phyloP scores from a whole-genome alignment of 2,888 invertebrate genomes.

The Platycnemis pennipes region DNA sequence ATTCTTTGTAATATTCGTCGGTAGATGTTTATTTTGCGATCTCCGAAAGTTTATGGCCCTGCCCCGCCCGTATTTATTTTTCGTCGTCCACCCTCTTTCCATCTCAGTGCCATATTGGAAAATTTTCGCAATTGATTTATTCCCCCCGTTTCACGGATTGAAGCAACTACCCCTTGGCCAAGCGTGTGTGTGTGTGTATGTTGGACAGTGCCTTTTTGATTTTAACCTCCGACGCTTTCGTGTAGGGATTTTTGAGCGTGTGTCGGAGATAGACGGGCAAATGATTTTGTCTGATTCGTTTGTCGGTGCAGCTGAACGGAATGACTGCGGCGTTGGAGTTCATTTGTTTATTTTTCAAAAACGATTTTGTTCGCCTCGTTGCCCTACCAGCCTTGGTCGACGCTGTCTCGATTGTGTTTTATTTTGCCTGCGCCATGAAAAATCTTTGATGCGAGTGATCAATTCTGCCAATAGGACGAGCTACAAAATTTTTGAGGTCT shows the following conservation, averaged over 20 bases:
- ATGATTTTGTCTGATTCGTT: slow-evolving; percentile 62
- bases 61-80: not conserved
- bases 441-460: slow-evolving; percentile 10
- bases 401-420: slow-evolving; percentile 1
- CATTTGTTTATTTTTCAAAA: slow-evolving; percentile 40
- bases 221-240: slow-evolving; percentile 57
- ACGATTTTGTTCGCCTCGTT: slow-evolving; percentile 46
- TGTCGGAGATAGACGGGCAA: not conserved
- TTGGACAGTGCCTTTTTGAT: slow-evolving; percentile 19
- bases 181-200: not conserved
- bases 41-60: not conserved
- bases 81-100: not conserved
- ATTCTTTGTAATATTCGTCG: not conserved
- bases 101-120: not conserved
- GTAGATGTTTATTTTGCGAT: not conserved
- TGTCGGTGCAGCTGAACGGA: slow-evolving; percentile 67
- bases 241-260: slow-evolving; percentile 37
- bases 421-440: not conserved
- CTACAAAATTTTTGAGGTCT: slow-evolving; percentile 45
- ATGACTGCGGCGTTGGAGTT: slow-evolving; percentile 59
- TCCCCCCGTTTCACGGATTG: slow-evolving; percentile 37
- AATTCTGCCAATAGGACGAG: not conserved
- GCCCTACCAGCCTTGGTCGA: slow-evolving; percentile 15
- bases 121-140: slow-evolving; percentile 51
- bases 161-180: slow-evolving; percentile 52